These are phyloP conservation scores for Phalloptychus januarius DNA, from an alignment of 2,797 vertebrate species.

Conservation along the genomic window DNA sequence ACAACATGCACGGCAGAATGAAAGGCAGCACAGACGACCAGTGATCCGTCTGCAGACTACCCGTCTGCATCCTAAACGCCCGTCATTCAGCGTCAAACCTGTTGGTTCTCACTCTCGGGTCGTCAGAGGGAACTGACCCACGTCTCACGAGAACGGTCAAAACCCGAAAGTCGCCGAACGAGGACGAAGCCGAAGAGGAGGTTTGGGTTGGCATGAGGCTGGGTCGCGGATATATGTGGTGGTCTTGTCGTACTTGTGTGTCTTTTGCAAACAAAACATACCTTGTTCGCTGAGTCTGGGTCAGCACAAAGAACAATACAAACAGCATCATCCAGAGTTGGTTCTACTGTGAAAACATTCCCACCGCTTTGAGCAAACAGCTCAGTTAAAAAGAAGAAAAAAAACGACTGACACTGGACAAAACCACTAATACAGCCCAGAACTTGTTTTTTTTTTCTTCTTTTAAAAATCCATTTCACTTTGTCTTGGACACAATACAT, in stretches of 20 bases:
- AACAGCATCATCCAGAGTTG: conserved; percentile 68
- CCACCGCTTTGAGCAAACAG: conserved; percentile 65
- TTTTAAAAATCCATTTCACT: background rate
- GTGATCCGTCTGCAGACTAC: conserved; percentile 49
- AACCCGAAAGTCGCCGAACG: conserved; percentile 17
- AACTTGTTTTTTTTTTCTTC: background rate
- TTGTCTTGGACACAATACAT: conserved; percentile 20
- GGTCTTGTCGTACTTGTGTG: conserved; percentile 29
- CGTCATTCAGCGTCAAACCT: conserved; percentile 28
- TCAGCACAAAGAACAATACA: conserved; percentile 70
- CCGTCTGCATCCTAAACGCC: conserved; percentile 55
- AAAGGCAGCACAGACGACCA: conserved; percentile 46
- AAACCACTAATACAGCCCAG: conserved; percentile 41
- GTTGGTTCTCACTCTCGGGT: conserved; percentile 47
- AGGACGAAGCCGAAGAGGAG: background rate
- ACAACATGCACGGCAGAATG: conserved; percentile 37
- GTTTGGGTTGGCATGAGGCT: conserved; percentile 32
- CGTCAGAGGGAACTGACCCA: conserved; percentile 35
- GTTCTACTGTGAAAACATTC: conserved; percentile 75
- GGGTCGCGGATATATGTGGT: conserved; percentile 27
- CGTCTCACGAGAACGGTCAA: conserved; percentile 33
- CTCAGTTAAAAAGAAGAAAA: conserved; percentile 72
- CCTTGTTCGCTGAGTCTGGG: conserved; percentile 52
- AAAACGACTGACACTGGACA: conserved; percentile 24
- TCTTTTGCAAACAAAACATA: conserved; percentile 53